Evolutionary conservation across 1,140 invertebrate genomes (phyloP).

Genomic region (Achatina immaculata): DNA sequence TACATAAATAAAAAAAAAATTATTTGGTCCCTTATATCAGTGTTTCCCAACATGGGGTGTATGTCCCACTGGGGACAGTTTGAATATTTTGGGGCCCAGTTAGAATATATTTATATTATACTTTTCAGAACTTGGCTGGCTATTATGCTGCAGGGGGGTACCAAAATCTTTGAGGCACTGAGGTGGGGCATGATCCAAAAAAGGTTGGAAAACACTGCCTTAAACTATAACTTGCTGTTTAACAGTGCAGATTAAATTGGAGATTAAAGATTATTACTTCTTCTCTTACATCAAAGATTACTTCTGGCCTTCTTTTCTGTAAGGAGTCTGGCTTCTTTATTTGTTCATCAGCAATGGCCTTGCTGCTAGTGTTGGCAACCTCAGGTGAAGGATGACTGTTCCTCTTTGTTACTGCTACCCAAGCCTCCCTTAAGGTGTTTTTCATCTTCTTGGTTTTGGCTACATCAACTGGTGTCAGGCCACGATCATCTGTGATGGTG

Average conservation of each 20-base stretch:
- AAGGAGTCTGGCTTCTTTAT: neutral
- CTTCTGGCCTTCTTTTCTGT: slow-evolving; percentile 55
- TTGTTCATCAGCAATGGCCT: neutral
- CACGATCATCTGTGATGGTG: slow-evolving; percentile 63
- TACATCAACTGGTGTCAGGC: slow-evolving; percentile 65
- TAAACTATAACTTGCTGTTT: no score
- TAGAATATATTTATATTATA: no score
- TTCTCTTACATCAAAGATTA: slow-evolving; percentile 63
- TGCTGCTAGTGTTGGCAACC: neutral
- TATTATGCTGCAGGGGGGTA: no score
- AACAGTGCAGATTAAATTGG: neutral
- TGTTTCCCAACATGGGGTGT: no score
- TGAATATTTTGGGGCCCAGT: no score
- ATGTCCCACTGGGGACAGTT: no score
- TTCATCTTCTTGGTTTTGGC: slow-evolving; percentile 66
- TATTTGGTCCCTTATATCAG: no score
- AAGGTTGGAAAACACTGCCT: no score
- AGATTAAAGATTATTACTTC: neutral
- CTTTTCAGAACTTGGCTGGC: no score
- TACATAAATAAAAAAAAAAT: no score
- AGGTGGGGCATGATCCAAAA: no score
- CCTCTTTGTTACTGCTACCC: slow-evolving; percentile 56
- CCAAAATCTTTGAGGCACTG: no score
- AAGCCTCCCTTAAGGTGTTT: slow-evolving; percentile 63
- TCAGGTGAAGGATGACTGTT: slow-evolving; percentile 23